phyloP scores from a whole-genome alignment of 2,888 invertebrate genomes.

The Drosophila affinis region DNA sequence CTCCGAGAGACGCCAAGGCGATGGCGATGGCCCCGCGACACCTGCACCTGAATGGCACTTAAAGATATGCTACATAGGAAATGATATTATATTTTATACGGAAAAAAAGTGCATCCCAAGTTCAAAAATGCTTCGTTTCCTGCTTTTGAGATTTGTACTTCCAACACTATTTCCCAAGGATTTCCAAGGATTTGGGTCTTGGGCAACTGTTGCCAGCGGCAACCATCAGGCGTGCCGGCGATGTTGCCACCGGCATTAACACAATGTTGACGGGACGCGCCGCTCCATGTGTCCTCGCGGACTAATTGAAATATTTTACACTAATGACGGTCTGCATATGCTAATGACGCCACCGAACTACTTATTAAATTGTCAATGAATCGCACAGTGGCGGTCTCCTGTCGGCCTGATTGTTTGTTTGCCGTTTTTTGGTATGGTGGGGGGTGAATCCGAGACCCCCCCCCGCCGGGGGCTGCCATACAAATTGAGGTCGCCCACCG shows the following conservation, averaged over 20 bases:
- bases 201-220: background rate
- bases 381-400: background rate
- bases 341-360: constrained; percentile 42
- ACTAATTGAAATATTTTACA: constrained; percentile 61
- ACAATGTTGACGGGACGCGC: background rate
- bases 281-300: constrained; percentile 10
- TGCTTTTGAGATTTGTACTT: no score
- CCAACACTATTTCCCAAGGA: no score
- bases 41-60: constrained; percentile 12
- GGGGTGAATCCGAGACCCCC: constrained; percentile 25
- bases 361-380: constrained; percentile 48
- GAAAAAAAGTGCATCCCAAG: no score
- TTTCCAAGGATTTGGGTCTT: no score
- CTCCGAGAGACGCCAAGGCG: constrained; percentile 22
- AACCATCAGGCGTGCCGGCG: background rate
- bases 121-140: no score
- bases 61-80: constrained; percentile 23
- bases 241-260: background rate
- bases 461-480: constrained; percentile 20
- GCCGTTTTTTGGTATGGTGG: background rate
- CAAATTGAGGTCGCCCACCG: constrained; percentile 50
- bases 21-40: constrained; percentile 7
- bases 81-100: no score
- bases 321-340: constrained; percentile 56
- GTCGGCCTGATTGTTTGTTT: background rate